These are phyloP conservation scores for Neopelma chrysocephalum DNA, from an alignment of 2,797 vertebrate genomes.

Conservation along the genomic window DNA sequence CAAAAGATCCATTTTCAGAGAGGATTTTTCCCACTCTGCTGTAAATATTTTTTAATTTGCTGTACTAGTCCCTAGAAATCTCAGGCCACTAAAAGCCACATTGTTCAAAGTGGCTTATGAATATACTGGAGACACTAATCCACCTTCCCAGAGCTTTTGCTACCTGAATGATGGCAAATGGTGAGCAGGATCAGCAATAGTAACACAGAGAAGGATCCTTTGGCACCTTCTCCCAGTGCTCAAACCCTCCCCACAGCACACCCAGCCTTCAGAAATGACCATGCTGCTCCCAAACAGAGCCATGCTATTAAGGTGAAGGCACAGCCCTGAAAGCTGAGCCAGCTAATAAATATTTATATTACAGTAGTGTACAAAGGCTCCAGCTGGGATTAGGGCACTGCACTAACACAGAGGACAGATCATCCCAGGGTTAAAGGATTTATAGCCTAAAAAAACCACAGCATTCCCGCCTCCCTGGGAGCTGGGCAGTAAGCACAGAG, in stretches of 20 bases:
- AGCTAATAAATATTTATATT: neutral
- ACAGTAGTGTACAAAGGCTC: neutral
- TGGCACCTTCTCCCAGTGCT: neutral
- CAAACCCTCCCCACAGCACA: neutral
- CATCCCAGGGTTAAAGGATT: constrained; percentile 13
- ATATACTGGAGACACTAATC: neutral
- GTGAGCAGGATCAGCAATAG: neutral
- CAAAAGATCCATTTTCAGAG: neutral
- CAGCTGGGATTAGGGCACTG: neutral
- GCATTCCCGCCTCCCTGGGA: neutral
- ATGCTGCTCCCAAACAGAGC: neutral
- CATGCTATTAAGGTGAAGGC: neutral
- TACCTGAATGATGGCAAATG: neutral
- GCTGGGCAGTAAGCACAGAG: neutral
- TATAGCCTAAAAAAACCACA: neutral
- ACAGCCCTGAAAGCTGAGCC: neutral
- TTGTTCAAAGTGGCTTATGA: neutral
- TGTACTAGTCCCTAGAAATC: neutral
- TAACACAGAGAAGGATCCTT: neutral
- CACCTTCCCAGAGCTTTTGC: neutral
- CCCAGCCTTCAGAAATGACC: neutral
- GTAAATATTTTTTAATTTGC: neutral
- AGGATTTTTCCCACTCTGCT: neutral
- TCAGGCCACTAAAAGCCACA: neutral
- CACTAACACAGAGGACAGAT: neutral